Percentiles rank a stretch among this genome's conserved stretches.
These are phyloP conservation scores for Neomonachus schauinslandi DNA, from an alignment of 2,113 vertebrate genomes.

Conservation along the genomic window DNA sequence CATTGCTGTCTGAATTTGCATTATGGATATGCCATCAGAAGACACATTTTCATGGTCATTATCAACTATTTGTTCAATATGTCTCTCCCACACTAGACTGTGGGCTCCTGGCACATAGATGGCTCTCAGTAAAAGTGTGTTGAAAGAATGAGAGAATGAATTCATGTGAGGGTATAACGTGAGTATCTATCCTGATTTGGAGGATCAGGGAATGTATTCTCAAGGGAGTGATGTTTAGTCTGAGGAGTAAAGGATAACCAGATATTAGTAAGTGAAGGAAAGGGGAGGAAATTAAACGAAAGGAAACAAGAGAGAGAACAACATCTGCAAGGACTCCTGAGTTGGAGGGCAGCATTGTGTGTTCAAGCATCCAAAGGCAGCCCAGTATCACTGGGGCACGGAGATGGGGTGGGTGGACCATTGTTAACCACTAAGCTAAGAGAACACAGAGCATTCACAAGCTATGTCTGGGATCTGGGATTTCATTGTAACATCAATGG, in stretches of 20 bases:
- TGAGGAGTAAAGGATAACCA: not conserved
- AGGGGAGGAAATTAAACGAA: not conserved
- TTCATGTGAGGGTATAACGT: not conserved
- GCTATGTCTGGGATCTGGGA: not conserved
- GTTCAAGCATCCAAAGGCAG: not conserved
- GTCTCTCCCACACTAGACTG: not conserved
- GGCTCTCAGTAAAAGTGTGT: not conserved
- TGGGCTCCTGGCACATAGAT: not conserved
- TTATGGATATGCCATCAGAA: not conserved
- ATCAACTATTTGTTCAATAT: not conserved
- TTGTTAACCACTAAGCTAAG: not conserved
- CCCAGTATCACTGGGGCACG: fast-evolving
- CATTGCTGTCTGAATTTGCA: not conserved
- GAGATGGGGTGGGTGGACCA: not conserved
- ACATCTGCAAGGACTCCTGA: not conserved
- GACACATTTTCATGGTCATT: not conserved
- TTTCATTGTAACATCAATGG: not conserved
- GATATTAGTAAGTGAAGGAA: not conserved
- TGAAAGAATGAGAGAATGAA: not conserved
- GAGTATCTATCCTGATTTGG: not conserved
- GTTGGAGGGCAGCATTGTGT: not conserved
- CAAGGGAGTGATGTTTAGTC: not conserved
- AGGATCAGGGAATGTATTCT: not conserved
- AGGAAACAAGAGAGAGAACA: not conserved
- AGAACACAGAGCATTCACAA: not conserved